Conservation (phyloP, 2,113 vertebrate genomes). For the Percina caprodes region DNA sequence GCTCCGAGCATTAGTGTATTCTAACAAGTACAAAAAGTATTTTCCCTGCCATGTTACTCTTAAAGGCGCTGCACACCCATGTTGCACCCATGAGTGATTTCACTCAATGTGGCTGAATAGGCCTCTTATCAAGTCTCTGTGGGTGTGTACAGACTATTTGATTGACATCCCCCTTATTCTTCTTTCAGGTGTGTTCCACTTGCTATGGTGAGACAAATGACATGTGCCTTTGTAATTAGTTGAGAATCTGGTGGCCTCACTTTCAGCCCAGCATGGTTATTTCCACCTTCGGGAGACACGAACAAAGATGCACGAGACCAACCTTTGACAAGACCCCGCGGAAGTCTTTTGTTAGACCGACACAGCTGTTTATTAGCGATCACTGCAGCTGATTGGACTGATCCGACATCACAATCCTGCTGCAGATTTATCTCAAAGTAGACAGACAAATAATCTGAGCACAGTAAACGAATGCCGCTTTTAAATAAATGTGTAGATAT, state of each 20-base stretch:
- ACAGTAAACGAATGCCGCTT: background rate
- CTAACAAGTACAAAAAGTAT: background rate
- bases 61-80: no score
- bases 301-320: no score
- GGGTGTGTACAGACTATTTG: slow-evolving; percentile 24
- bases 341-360: background rate
- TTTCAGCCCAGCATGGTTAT: background rate
- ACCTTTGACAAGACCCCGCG: background rate
- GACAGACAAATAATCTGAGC: background rate
- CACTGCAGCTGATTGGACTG: background rate
- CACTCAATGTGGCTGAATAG: slow-evolving; percentile 1
- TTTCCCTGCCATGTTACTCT: background rate
- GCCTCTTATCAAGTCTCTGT: slow-evolving; percentile 14
- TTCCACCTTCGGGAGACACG: background rate
- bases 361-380: background rate
- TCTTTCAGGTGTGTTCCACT: background rate
- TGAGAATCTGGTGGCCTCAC: background rate
- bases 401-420: no score
- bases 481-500: background rate
- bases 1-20: background rate
- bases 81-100: background rate
- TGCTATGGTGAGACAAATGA: slow-evolving; percentile 17
- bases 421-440: background rate
- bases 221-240: slow-evolving; percentile 13
- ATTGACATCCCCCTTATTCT: slow-evolving; percentile 4